These are phyloP conservation scores for Grammomys surdaster DNA, from an alignment of 2,113 vertebrate genomes.

Conservation along the genomic window DNA sequence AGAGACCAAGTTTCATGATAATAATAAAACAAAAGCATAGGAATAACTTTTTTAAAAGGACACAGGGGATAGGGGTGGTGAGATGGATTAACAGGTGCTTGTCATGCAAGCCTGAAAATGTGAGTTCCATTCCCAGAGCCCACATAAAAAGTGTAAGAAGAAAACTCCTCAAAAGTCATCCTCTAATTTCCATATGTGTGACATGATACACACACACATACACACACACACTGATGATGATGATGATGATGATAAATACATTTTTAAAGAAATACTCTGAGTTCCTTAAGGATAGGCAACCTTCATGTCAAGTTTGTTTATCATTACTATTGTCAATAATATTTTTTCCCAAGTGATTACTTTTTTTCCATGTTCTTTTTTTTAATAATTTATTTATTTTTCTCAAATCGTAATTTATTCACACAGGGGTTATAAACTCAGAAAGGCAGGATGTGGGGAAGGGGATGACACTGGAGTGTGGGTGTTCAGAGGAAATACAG, in stretches of 20 bases:
- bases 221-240: neutral
- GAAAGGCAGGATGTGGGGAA: too few relatives aligned
- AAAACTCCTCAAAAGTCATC: neutral
- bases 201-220: too few relatives aligned
- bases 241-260: neutral
- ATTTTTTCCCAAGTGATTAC: neutral
- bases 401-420: too few relatives aligned
- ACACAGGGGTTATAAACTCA: too few relatives aligned
- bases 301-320: conserved; percentile 7
- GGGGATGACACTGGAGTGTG: too few relatives aligned
- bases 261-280: conserved; percentile 48
- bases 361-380: too few relatives aligned
- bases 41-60: conserved; percentile 4
- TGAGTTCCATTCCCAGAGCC: neutral
- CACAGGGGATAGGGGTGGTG: neutral
- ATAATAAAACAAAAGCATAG: conserved; percentile 33
- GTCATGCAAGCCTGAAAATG: neutral
- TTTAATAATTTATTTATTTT: too few relatives aligned
- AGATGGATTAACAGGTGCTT: neutral
- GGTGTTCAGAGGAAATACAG: too few relatives aligned
- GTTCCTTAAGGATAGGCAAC: neutral
- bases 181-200: neutral
- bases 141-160: neutral
- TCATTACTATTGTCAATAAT: conserved; percentile 45
- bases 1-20: conserved; percentile 28